Conservation (phyloP, 2,113 vertebrate genomes). For the Pteruthius melanotis region DNA sequence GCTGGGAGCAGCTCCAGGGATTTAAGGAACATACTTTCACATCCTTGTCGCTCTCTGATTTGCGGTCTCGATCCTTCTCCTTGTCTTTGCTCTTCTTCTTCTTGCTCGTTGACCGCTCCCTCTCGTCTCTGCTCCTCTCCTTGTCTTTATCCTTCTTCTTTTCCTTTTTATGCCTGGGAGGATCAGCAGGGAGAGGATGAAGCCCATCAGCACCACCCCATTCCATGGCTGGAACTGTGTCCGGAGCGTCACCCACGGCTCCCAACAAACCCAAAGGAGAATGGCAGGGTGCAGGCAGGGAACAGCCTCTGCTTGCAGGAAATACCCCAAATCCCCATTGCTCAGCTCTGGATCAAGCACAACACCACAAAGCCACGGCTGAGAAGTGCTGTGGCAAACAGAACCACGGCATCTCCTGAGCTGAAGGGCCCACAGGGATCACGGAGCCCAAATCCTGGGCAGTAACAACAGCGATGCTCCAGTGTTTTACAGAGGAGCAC, state of each 20-base stretch:
- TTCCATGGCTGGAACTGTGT: rapidly evolving
- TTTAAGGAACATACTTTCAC: conserved; percentile 84
- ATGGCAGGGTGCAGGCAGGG: rapidly evolving
- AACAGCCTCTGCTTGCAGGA: neutral
- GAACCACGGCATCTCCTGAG: neutral
- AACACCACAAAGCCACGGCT: neutral
- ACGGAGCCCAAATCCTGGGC: neutral
- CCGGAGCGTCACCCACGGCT: rapidly evolving
- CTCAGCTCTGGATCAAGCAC: neutral
- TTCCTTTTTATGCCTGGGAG: conserved; percentile 92
- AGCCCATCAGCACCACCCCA: too few species aligned
- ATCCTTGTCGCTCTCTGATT: conserved; percentile 93
- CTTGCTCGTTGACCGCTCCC: conserved; percentile 89
- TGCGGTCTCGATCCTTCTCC: conserved; percentile 89
- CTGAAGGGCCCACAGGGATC: neutral
- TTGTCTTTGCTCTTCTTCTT: conserved; percentile 96
- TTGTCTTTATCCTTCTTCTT: conserved; percentile 98
- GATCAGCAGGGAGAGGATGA: neutral
- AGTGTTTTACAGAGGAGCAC: rapidly evolving
- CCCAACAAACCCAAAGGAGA: neutral
- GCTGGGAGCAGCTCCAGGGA: neutral
- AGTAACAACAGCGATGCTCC: rapidly evolving
- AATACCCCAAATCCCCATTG: neutral
- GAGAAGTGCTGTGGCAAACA: neutral
- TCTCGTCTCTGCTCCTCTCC: conserved; percentile 84